Evolutionary conservation across 2,113 vertebrate species (phyloP).

Genomic region (Thunnus maccoyii): DNA sequence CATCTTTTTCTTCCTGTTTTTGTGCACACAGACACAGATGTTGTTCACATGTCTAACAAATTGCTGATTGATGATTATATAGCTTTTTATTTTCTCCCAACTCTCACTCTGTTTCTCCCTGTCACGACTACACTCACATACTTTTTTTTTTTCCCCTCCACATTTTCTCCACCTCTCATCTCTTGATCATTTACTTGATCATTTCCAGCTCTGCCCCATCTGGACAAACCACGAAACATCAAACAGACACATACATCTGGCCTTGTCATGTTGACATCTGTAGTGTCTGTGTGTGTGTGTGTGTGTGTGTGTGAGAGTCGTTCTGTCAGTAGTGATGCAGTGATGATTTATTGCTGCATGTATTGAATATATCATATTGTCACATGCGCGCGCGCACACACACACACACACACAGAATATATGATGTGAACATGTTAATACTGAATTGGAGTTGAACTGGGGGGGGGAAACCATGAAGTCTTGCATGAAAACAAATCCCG

Average conservation of each 20-base stretch:
- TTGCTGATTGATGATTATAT: slow-evolving; percentile 4
- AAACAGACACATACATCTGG: slow-evolving; percentile 64
- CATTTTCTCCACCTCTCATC: slow-evolving; percentile 17
- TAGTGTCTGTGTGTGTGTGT: slow-evolving; percentile 5
- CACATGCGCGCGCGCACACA: no score
- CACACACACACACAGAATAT: neutral
- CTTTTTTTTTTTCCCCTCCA: neutral
- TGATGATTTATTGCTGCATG: slow-evolving; percentile 53
- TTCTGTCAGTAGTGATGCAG: slow-evolving; percentile 33
- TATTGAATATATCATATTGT: slow-evolving; percentile 15
- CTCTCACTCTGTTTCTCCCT: neutral
- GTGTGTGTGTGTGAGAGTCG: neutral
- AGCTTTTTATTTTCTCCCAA: neutral
- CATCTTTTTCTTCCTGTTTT: neutral
- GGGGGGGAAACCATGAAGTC: no score
- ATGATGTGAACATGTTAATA: slow-evolving; percentile 34
- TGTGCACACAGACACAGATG: neutral
- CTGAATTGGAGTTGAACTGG: neutral
- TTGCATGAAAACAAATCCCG: neutral
- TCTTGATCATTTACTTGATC: slow-evolving; percentile 51
- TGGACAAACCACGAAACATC: slow-evolving; percentile 53
- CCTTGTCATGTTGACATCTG: slow-evolving; percentile 58
- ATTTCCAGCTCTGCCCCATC: slow-evolving; percentile 57
- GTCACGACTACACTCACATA: neutral
- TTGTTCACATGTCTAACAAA: slow-evolving; percentile 35